phyloP scores from a whole-genome alignment of 2,113 vertebrate genomes.

The cattle (Bos taurus) region ARS-UCD2.0 NC_037328.1:151108501-151109000 shows the following conservation, averaged over 20 bases:
- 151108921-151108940: background rate
- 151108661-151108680: background rate
- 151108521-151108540: background rate
- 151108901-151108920: background rate
- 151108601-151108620: background rate
- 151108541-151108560: background rate
- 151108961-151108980: background rate
- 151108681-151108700: background rate
- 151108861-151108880: background rate
- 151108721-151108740: too few relatives aligned
- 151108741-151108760: accelerated
- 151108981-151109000: background rate
- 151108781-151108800: accelerated
- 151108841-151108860: accelerated
- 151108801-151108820: accelerated
- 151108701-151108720: background rate
- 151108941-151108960: background rate
- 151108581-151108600: background rate
- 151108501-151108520: background rate
- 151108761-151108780: accelerated
- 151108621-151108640: background rate
- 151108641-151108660: background rate
- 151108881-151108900: background rate
- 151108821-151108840: accelerated
- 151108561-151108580: background rate